A percentile compares a stretch with the other conserved stretches of the same genome.
These are phyloP conservation scores for Rugalucina vietnamica DNA, from an alignment of 2,888 invertebrate species.

Conservation along the genomic window DNA sequence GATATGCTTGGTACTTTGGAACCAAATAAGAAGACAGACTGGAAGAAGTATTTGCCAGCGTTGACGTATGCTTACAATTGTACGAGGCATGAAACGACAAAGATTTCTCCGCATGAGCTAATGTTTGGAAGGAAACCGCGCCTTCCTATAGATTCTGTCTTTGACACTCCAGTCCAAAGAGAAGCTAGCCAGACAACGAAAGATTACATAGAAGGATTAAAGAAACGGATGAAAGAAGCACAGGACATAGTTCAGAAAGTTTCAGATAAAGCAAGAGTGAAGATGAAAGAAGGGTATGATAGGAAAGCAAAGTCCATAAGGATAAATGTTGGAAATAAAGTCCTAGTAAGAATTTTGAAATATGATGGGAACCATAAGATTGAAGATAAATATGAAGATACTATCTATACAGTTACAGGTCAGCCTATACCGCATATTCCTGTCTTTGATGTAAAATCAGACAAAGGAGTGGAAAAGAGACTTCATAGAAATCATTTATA, in stretches of 20 bases:
- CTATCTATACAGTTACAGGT: not conserved
- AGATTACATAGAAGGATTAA: not conserved
- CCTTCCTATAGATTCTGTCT: not conserved
- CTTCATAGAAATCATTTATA: conserved; percentile 40
- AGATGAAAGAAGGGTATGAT: not conserved
- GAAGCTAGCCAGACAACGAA: not conserved
- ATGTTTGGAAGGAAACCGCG: not conserved
- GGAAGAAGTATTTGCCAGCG: not conserved
- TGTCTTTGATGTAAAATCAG: not conserved
- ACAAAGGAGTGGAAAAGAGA: conserved; percentile 5
- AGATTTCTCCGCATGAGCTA: not conserved
- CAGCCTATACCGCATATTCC: not conserved
- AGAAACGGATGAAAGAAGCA: not conserved
- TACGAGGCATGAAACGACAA: not conserved
- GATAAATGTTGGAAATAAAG: not conserved
- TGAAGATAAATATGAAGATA: not conserved
- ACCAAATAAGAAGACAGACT: not conserved
- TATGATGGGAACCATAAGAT: not conserved
- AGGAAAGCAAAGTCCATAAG: not conserved
- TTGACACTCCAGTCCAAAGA: not conserved
- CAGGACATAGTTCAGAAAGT: not conserved
- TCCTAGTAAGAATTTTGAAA: not conserved
- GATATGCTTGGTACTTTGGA: not conserved
- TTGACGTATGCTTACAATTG: not conserved
- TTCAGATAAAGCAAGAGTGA: not conserved